Conservation (phyloP, 2,888 invertebrate genomes). For the Cetonia aurata region DNA sequence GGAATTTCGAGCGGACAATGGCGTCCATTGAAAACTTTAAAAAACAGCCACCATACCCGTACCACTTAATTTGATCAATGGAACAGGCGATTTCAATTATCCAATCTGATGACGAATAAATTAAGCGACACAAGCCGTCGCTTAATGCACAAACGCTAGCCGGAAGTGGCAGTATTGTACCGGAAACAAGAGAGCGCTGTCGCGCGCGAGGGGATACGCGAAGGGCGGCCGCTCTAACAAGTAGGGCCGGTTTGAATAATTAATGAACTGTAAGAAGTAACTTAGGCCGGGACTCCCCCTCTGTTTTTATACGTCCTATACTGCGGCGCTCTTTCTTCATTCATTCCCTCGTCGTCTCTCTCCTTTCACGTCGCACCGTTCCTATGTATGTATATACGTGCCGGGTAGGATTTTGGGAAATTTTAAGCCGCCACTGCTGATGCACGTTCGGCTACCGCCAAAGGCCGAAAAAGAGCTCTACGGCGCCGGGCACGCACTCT, state of each 20-base stretch:
- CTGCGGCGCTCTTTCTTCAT: slow-evolving; percentile 25
- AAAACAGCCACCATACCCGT: slow-evolving; percentile 4
- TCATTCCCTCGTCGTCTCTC: slow-evolving; percentile 49
- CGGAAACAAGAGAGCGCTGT: slow-evolving; percentile 57
- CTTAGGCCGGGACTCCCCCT: slow-evolving; percentile 62
- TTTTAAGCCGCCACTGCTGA: slow-evolving; percentile 57
- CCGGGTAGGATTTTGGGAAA: slow-evolving; percentile 60
- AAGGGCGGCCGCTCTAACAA: slow-evolving; percentile 54
- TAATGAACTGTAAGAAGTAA: slow-evolving; percentile 68
- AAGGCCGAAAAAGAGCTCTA: slow-evolving; percentile 25
- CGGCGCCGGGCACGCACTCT: slow-evolving; percentile 5
- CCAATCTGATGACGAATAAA: slow-evolving; percentile 52
- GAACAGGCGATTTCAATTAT: slow-evolving; percentile 56
- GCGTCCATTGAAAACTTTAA: neutral
- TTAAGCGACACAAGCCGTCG: slow-evolving; percentile 55
- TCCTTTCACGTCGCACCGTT: neutral
- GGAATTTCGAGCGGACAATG: too few species aligned
- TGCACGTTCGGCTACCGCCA: slow-evolving; percentile 25
- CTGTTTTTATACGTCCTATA: slow-evolving; percentile 61
- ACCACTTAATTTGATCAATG: slow-evolving; percentile 37
- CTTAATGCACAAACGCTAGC: slow-evolving; percentile 56
- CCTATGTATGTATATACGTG: slow-evolving; percentile 57
- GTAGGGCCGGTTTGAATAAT: slow-evolving; percentile 64
- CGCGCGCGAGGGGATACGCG: slow-evolving; percentile 56
- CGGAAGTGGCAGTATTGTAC: slow-evolving; percentile 62